Evolutionary conservation across 2,113 vertebrate species (phyloP), one percentile per base, ranked within the genome.

Genomic region (Megaceryle torquata): DNA sequence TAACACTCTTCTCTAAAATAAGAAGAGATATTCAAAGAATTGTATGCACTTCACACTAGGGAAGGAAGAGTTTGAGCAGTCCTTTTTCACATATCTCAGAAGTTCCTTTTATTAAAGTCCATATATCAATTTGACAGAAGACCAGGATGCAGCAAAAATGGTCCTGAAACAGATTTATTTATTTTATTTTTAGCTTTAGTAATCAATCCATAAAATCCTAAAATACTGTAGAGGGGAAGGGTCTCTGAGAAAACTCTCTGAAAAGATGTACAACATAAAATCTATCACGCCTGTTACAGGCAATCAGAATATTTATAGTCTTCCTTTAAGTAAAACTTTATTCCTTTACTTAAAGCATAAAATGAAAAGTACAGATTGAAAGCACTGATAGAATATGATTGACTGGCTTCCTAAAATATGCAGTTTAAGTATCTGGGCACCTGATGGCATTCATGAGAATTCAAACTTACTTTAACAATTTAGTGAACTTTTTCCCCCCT

Each of bases 241-340:
- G 19, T 79, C 53, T 16, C 51, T 4, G 4, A 64, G 68, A 89
- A 91, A 89, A 80, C 26, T 44, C 46, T 51, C 64, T 63, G 68
- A 86, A 91, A 94, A 86, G 13, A 63, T 33, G 11, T 60, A 41
- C 41, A 88, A 48, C 33, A 77, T 81, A 93, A 96, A 96, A 85
- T 92, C 50, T 59, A 78, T 89, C 44, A 65, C 20, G 89, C 46
- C 74, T 1, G 0, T 91, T 87, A 83, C 25, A 92, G 48, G 88
- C 76, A 94, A 92, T 89, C 85, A 86, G 61, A 94, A 71, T 77
- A 82, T 93, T 95, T 97, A 96, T 57, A 91, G 74, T 82, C 64
- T 84, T 89, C 56, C 78, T 91, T 76, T 83, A 93, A 88, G 75
- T 60, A 94, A 41, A 90, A 68, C 35, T 95, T 95, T 83, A 93